Conservation (phyloP, 2,888 invertebrate species). For the Macrostomum cliftonense region DNA sequence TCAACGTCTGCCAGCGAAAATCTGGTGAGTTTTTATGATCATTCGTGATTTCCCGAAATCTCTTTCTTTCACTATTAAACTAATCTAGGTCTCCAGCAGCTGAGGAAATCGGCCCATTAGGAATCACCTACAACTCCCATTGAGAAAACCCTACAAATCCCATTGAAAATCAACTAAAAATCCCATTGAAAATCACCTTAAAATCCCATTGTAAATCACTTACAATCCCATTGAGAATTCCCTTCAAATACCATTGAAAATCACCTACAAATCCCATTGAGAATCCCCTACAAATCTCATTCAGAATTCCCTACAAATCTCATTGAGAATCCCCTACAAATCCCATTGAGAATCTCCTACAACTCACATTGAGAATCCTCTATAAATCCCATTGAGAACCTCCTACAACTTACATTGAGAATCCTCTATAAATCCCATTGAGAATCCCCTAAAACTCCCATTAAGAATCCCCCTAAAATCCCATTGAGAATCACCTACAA, state of each 20-base stretch:
- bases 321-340: neutral
- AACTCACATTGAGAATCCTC: too few relatives aligned
- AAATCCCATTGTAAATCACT: neutral
- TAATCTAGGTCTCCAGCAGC: too few relatives aligned
- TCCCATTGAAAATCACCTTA: neutral
- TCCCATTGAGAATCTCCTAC: neutral
- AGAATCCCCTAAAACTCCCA: neutral
- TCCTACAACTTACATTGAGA: too few relatives aligned
- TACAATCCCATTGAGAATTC: neutral
- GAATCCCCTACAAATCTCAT: neutral
- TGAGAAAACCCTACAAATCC: neutral
- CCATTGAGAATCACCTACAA: neutral
- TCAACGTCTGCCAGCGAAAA: conserved; percentile 8
- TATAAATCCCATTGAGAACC: neutral
- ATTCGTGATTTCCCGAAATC: too few relatives aligned
- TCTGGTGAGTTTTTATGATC: conserved; percentile 3
- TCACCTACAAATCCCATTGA: too few relatives aligned
- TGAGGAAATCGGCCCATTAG: too few relatives aligned
- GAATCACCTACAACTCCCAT: too few relatives aligned
- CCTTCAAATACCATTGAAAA: too few relatives aligned
- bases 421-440: too few relatives aligned
- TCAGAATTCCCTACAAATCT: conserved; percentile 50
- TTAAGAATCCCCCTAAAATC: too few relatives aligned
- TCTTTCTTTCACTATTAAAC: too few relatives aligned
- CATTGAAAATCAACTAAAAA: neutral